Conservation (phyloP, 2,113 vertebrate genomes). For the Malaclemys terrapin region DNA sequence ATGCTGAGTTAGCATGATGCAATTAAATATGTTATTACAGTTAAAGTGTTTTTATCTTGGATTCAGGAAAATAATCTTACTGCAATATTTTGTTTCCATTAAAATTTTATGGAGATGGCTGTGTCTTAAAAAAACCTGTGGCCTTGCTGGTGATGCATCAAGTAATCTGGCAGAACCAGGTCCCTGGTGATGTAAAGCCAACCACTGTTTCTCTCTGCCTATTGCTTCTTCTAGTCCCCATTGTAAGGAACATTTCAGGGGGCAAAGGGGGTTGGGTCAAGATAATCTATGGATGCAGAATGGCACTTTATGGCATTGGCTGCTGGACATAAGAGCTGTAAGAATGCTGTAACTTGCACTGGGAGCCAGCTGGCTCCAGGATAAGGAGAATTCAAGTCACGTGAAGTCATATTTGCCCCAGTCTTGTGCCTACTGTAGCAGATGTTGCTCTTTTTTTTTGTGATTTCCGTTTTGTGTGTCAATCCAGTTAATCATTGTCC, state of each 20-base stretch:
- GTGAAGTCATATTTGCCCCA: not conserved
- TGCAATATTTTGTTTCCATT: not conserved
- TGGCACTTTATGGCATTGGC: not conserved
- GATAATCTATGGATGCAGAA: slow-evolving; percentile 33
- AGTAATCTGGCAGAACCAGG: not conserved
- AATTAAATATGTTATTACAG: not conserved
- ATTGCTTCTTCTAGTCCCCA: slow-evolving; percentile 15
- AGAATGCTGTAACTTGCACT: not conserved
- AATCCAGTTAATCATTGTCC: not conserved
- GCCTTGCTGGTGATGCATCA: not conserved
- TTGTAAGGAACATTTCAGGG: not conserved
- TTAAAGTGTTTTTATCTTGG: not conserved
- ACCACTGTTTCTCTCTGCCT: not conserved
- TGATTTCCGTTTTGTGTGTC: not conserved
- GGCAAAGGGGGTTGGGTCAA: slow-evolving; percentile 9
- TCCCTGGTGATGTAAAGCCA: not conserved
- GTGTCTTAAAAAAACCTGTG: not conserved
- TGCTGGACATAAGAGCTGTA: not conserved
- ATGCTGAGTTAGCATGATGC: accelerated
- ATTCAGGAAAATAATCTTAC: not conserved
- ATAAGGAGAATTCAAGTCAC: not conserved
- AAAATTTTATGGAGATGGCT: not conserved
- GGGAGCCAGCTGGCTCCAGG: not conserved
- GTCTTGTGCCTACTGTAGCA: not conserved
- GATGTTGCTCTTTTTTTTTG: accelerated